Percentiles rank a stretch among this genome's conserved stretches.
phyloP scores from a whole-genome alignment of 1,140 invertebrate species.

The Drosophila rufa region DNA sequence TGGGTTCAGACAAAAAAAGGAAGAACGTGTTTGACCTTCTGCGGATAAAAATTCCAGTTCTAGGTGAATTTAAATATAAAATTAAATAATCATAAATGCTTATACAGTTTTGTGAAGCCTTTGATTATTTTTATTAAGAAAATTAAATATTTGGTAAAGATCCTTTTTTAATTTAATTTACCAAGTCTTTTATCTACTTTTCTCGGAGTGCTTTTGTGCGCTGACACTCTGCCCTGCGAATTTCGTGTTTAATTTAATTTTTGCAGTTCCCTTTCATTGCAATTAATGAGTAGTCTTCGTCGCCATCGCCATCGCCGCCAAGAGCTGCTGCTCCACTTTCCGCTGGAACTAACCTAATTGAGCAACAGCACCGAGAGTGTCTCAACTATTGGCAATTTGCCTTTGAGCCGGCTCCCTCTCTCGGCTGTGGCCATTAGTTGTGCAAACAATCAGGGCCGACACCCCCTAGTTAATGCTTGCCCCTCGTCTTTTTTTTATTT shows the following conservation, averaged over 20 bases:
- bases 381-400: conserved; percentile 58
- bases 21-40: conserved; percentile 35
- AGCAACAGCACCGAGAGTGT: conserved; percentile 35
- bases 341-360: conserved; percentile 49
- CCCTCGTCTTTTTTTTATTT: conserved; percentile 32
- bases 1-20: not conserved
- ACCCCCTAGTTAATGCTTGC: conserved; percentile 37
- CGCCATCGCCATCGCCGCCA: conserved; percentile 2
- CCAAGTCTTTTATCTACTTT: not conserved
- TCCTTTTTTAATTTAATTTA: not conserved
- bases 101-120: not conserved
- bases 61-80: not conserved
- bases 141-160: not conserved
- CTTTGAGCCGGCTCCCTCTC: conserved; percentile 19
- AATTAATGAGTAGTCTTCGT: conserved; percentile 61
- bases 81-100: no score
- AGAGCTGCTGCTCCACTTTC: conserved; percentile 33
- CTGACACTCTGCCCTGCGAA: not conserved
- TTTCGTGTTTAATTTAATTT: conserved; percentile 56
- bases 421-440: conserved; percentile 65
- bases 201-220: conserved; percentile 8
- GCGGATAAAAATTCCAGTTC: not conserved
- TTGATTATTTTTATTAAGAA: not conserved
- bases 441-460: conserved; percentile 70
- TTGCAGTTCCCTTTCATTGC: conserved; percentile 19